Conservation (phyloP, 2,888 invertebrate genomes). For the Drosophila colorata region DNA sequence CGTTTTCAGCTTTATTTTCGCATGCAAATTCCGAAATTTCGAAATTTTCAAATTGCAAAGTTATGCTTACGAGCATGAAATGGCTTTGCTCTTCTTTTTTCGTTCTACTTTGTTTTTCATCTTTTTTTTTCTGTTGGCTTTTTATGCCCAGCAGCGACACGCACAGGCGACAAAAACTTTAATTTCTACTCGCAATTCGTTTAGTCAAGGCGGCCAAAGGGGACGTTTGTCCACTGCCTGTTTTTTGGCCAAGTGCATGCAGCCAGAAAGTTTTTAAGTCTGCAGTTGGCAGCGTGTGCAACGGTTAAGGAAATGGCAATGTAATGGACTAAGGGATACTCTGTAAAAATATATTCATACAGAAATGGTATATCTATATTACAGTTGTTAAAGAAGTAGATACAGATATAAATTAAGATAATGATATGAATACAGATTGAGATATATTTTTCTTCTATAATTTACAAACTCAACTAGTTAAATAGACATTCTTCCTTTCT, state of each 20-base stretch:
- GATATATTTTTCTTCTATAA: too few relatives aligned
- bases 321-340: not conserved
- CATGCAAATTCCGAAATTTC: conserved; percentile 45
- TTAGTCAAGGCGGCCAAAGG: conserved; percentile 34
- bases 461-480: too few relatives aligned
- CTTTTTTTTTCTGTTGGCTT: conserved; percentile 1
- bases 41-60: conserved; percentile 42
- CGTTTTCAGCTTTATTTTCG: conserved; percentile 14
- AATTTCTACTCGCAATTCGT: conserved; percentile 45
- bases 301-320: not conserved
- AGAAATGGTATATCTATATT: too few relatives aligned
- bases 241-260: conserved; percentile 41
- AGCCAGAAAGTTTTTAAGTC: conserved; percentile 49
- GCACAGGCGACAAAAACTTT: conserved; percentile 54
- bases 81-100: conserved; percentile 36
- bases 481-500: too few relatives aligned
- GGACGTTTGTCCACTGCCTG: conserved; percentile 24
- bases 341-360: not conserved
- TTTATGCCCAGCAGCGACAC: conserved; percentile 37
- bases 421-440: too few relatives aligned
- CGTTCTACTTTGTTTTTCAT: not conserved
- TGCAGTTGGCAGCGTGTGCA: conserved; percentile 34
- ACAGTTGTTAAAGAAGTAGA: too few relatives aligned
- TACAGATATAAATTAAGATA: too few relatives aligned
- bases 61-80: conserved; percentile 71